These are phyloP conservation scores for Phenganax stokvisi DNA, from an alignment of 92 coral and sea anemone genomes.

Conservation along the genomic window DNA sequence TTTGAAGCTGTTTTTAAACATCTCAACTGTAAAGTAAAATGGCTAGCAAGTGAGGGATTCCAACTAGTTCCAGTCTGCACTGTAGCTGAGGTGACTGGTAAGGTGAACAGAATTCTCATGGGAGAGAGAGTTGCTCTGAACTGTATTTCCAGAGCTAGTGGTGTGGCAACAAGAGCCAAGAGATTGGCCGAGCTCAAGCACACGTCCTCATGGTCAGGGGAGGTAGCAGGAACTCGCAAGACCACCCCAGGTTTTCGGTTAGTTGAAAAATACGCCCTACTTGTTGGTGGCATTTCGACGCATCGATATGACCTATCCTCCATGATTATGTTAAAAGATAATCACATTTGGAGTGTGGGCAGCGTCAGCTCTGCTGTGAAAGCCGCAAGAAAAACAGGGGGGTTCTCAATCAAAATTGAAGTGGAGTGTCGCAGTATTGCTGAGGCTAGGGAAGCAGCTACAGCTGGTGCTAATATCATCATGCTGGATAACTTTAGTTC, in stretches of 20 bases:
- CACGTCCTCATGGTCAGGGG: conserved; percentile 69
- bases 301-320: conserved; percentile 90
- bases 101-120: conserved; percentile 69
- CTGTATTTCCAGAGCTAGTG: conserved; percentile 89
- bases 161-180: conserved; percentile 79
- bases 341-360: conserved; percentile 93
- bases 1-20: conserved; percentile 85
- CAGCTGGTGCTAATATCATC: conserved; percentile 79
- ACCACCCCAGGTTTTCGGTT: conserved; percentile 97
- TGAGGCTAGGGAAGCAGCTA: conserved; percentile 83
- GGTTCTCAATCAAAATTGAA: conserved; percentile 91
- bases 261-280: conserved; percentile 89
- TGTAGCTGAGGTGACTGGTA: conserved; percentile 81
- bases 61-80: conserved; percentile 60
- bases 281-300: conserved; percentile 87
- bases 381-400: conserved; percentile 78
- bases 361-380: conserved; percentile 64
- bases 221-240: conserved; percentile 92
- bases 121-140: conserved; percentile 93
- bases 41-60: conserved; percentile 69
- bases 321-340: conserved; percentile 96
- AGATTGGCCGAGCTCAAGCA: conserved; percentile 58
- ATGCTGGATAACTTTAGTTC: conserved; percentile 92
- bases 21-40: conserved; percentile 83
- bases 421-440: conserved; percentile 87